Evolutionary conservation across 1,140 invertebrate species (phyloP), one percentile per base, ranked within the genome.

Genomic region (Drosophila navojoa): DNA sequence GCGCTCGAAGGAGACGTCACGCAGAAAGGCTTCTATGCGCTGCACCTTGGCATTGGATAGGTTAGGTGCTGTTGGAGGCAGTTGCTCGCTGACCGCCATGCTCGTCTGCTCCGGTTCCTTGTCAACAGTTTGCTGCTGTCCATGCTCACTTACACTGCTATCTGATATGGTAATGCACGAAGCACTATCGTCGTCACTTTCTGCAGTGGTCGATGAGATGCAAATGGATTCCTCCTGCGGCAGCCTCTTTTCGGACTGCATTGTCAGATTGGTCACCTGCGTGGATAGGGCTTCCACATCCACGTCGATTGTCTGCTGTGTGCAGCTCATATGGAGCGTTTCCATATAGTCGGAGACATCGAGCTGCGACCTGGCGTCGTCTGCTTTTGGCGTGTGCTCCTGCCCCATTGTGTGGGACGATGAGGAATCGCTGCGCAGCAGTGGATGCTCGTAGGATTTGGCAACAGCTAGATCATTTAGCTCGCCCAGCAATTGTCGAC

Each of bases 121-220:
- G n/a, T 50, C 45, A 25, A 1, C 10, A 6, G 11, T 35, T 5
- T 42, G 29, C 44, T 62, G 35, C 32, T 32, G 38, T 11, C 63
- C 74, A 13, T 66, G 59, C 3, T 72, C 77, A 22, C 85, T 85
- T 25, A 60, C 67, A 38, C 76, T 79, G 11, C 80, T 76, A 29
- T 90, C 86, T 13, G 81, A 90, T 11, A 91, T 91, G 13, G 81
- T 91, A 13, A 91, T 91, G 52, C 80, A 84, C 13, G 66, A 81
- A 7, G 57, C 53, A 1, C 62, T 71, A 10, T 62, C 72, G 7
- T 74, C 68, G 11, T 77, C 66, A 9, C 32, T 54, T 10, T 81
- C 79, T 13, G 78, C 82, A 11, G 79, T 90, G 15, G 77, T 85
- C 2, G 89, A 89, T 5, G 84, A 85, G 19, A 91, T 91, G 49